A percentile compares a stretch with the other conserved stretches of the same genome.
Evolutionary conservation across 2,797 vertebrate genomes (phyloP).

Genomic region (Paguma larvata): DNA sequence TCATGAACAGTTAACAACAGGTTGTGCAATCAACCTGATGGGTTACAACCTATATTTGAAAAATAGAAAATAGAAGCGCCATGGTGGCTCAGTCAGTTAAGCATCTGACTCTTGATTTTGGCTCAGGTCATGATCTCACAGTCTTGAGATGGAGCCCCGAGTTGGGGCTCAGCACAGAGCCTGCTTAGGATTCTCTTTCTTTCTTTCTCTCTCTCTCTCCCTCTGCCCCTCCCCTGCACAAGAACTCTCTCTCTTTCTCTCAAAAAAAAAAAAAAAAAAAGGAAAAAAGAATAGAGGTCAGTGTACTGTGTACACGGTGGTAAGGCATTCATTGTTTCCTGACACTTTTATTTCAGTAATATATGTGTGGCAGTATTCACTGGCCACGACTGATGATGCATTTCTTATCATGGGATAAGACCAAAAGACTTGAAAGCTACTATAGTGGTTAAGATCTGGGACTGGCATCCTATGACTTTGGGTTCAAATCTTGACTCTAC

Average conservation of each 20-base stretch:
- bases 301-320: background rate
- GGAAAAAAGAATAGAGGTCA: background rate
- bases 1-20: background rate
- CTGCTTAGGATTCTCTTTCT: too few relatives aligned
- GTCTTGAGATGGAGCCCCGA: too few relatives aligned
- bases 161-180: too few relatives aligned
- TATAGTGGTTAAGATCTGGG: background rate
- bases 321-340: background rate
- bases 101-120: too few relatives aligned
- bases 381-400: background rate
- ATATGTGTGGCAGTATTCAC: background rate
- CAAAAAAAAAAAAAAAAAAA: too few relatives aligned
- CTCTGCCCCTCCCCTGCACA: too few relatives aligned
- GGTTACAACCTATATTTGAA: background rate
- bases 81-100: too few relatives aligned
- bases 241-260: too few relatives aligned
- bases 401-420: background rate
- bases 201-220: too few relatives aligned
- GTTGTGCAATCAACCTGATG: background rate
- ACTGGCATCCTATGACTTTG: background rate
- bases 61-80: background rate
- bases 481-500: background rate
- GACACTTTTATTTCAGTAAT: background rate
- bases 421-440: background rate
- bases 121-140: too few relatives aligned